Evolutionary conservation across 2,113 vertebrate genomes (phyloP).

Genomic region (Thalassoma bifasciatum): DNA sequence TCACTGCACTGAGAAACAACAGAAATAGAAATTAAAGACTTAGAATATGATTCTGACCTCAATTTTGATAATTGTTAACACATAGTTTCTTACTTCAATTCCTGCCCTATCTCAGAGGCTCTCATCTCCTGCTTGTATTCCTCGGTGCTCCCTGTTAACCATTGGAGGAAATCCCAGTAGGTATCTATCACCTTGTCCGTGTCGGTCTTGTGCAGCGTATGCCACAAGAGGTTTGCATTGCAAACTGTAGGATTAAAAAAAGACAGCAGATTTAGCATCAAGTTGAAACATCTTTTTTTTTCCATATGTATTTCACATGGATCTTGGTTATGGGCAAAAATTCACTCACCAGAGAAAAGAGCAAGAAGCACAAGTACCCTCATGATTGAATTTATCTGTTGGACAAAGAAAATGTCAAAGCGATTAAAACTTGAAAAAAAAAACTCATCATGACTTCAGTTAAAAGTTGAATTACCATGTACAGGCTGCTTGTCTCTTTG

Average conservation of each 20-base stretch:
- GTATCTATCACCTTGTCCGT: conserved; percentile 76
- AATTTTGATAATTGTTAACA: background rate
- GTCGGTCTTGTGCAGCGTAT: conserved; percentile 65
- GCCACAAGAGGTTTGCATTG: conserved; percentile 77
- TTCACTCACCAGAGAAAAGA: conserved; percentile 69
- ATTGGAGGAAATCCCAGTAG: conserved; percentile 78
- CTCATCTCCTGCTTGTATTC: conserved; percentile 71
- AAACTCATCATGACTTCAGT: background rate
- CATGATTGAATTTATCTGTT: conserved; percentile 60
- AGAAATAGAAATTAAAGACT: background rate
- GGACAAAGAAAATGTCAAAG: conserved; percentile 14
- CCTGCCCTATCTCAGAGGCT: conserved; percentile 71
- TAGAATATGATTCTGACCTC: background rate
- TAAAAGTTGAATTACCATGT: conserved; percentile 14
- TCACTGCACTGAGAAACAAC: conserved; percentile 27
- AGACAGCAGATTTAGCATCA: background rate
- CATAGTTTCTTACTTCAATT: conserved; percentile 69
- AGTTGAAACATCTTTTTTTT: background rate
- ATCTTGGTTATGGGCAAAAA: background rate
- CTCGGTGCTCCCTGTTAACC: conserved; percentile 71
- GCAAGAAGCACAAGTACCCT: conserved; percentile 69
- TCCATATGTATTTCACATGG: accelerated
- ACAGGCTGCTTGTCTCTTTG: conserved; percentile 24
- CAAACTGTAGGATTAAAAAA: conserved; percentile 59
- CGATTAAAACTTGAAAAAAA: no score